Evolutionary conservation across 2,797 vertebrate species (phyloP), one percentile per base, ranked within the genome.

Genomic region (Falco peregrinus): DNA sequence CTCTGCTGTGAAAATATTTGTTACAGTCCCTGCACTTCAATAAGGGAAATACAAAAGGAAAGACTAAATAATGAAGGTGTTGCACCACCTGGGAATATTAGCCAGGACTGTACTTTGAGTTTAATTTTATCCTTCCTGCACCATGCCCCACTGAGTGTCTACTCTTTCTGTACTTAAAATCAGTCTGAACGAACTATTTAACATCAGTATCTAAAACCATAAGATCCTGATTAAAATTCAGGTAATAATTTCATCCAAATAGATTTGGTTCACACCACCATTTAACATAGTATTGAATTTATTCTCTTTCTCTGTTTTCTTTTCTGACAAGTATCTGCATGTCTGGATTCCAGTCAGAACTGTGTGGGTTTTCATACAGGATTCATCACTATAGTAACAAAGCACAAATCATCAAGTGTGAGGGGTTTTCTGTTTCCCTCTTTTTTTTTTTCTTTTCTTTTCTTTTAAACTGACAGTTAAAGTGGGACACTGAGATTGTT

Each of bases 361-460:
- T 83, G 57, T 64, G 92, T 89, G 75, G 82, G 87, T 85, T 95
- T 95, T 92, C 81, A 90, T 93, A 65, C 48, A 89, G 63, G 84
- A 95, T 93, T 85, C 85, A 85, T 96, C 90, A 80, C 96, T 96
- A 96, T 95, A 94, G 94, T 96, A 96, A 96, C 93, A 70, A 57
- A 95, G 92, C 87, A 95, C 75, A 95, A 89, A 87, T 59, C 89
- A 92, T 67, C 79, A 81, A 87, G 43, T 87, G 53, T 74, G 81
- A 95, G 77, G 74, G 64, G 29, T 31, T 92, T 94, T 94, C 85
- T 89, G 6, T 47, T 80, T 80, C 22, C 56, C 14, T 73, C 6
- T 47, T 73, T n/a, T n/a, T 67, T 39, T 37, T 39, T 39, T 39
- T 11, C 11, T 39, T 39, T 4, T 33, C 19, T 16, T 43, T 31